Percentiles rank a stretch among this genome's conserved stretches.
Evolutionary conservation across 64 coral and sea anemone species (phyloP).

Genomic region (Montipora foliosa): DNA sequence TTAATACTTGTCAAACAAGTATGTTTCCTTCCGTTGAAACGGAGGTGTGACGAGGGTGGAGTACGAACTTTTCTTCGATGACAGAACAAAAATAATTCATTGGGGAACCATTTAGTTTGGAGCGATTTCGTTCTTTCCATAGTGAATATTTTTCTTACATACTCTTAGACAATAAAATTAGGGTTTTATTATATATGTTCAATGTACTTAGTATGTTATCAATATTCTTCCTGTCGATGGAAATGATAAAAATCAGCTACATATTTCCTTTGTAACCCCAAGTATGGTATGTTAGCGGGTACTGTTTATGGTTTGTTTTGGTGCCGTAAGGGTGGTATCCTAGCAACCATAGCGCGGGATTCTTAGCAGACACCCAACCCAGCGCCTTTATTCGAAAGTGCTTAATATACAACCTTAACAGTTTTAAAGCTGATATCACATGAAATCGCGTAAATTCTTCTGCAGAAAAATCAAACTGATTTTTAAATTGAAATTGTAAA

Average conservation of each 20-base stretch:
- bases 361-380: background rate
- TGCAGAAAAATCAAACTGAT: background rate
- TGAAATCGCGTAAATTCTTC: background rate
- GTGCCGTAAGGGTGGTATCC: background rate
- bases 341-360: background rate
- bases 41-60: background rate
- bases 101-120: background rate
- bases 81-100: conserved; percentile 4
- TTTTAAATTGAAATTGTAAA: background rate
- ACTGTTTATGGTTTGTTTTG: conserved; percentile 30
- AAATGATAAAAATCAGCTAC: background rate
- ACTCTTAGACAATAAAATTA: background rate
- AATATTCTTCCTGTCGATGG: background rate
- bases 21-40: background rate
- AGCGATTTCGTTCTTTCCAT: background rate
- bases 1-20: background rate
- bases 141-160: background rate
- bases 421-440: background rate
- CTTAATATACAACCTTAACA: background rate
- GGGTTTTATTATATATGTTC: background rate
- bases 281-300: background rate
- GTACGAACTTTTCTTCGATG: background rate
- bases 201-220: background rate
- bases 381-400: background rate
- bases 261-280: background rate